phyloP scores from a whole-genome alignment of 2,888 invertebrate genomes.

The Rhagium mordax region DNA sequence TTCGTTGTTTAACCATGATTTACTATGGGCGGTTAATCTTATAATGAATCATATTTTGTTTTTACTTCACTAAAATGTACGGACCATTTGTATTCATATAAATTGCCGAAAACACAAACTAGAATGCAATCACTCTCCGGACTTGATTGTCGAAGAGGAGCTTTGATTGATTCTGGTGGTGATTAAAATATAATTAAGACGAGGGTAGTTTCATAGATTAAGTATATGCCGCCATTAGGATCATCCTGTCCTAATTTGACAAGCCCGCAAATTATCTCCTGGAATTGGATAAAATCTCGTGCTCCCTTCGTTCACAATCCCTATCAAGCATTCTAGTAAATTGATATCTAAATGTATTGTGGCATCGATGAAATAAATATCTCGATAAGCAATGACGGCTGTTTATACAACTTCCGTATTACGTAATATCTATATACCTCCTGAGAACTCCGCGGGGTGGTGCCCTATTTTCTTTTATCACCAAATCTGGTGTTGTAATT shows the following conservation, averaged over 20 bases:
- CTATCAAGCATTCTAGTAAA: conserved; percentile 6
- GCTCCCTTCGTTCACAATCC: not conserved
- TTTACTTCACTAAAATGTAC: no score
- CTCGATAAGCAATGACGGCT: not conserved
- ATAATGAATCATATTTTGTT: no score
- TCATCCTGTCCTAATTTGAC: not conserved
- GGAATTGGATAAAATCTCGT: not conserved
- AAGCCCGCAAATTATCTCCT: not conserved
- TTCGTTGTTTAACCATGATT: no score
- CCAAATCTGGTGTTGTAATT: not conserved
- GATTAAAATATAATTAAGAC: not conserved
- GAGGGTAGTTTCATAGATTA: not conserved
- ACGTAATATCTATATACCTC: not conserved
- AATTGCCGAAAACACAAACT: no score
- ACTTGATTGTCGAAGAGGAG: no score
- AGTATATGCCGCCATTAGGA: no score
- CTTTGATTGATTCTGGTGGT: not conserved
- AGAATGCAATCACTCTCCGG: no score
- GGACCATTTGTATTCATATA: no score
- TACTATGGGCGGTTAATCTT: no score
- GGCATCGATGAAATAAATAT: conserved; percentile 12
- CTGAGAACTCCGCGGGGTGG: not conserved
- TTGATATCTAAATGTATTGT: conserved; percentile 4
- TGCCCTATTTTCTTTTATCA: not conserved
- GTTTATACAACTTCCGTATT: not conserved